Evolutionary conservation across 2,113 vertebrate species (phyloP).

Genomic region (Chloroceryle aenea): DNA sequence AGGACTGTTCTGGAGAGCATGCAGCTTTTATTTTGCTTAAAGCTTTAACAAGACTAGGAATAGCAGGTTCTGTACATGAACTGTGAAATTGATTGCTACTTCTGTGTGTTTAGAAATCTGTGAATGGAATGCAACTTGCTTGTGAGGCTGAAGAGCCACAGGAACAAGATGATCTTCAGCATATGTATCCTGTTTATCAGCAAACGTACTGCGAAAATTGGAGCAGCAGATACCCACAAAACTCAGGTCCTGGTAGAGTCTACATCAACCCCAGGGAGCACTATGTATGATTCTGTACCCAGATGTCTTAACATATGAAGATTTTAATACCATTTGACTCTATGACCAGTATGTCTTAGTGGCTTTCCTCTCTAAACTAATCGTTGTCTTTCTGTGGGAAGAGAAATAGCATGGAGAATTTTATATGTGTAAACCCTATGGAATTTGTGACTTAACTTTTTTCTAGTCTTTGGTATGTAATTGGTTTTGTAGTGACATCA

Average conservation of each 20-base stretch:
- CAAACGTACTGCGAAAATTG: constrained; percentile 63
- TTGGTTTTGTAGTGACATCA: background rate
- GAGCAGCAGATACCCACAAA: constrained; percentile 42
- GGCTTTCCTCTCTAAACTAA: background rate
- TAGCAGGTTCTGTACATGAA: background rate
- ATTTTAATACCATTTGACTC: background rate
- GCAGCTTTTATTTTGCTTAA: background rate
- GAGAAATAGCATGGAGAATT: background rate
- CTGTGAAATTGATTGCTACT: background rate
- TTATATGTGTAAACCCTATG: background rate
- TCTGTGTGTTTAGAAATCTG: constrained; percentile 69
- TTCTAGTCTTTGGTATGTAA: background rate
- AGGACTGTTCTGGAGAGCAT: background rate
- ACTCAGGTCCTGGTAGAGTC: constrained; percentile 36
- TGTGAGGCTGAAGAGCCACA: constrained; percentile 56
- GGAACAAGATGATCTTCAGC: constrained; percentile 56
- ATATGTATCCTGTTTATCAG: constrained; percentile 65
- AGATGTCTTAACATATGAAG: background rate
- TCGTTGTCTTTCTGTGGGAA: background rate
- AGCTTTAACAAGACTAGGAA: background rate
- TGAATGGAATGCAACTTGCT: constrained; percentile 64
- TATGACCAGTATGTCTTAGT: background rate
- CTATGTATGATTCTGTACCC: constrained; percentile 71
- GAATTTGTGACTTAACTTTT: background rate
- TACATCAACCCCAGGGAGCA: constrained; percentile 77